Evolutionary conservation across 2,113 vertebrate species (phyloP).

Genomic region (Ctenomys sociabilis): DNA sequence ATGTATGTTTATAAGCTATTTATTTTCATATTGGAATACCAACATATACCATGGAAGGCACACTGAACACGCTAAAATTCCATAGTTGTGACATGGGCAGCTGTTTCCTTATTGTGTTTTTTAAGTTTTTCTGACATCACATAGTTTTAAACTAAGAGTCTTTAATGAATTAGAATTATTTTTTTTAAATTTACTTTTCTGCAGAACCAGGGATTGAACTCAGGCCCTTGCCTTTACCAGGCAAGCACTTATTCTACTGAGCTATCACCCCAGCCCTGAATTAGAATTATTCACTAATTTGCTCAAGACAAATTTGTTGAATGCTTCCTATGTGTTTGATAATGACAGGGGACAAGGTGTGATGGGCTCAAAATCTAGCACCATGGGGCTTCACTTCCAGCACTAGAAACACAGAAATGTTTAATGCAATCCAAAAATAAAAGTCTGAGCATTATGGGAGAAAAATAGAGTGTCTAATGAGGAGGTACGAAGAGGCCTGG

Average conservation of each 20-base stretch:
- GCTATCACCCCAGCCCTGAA: too few species aligned
- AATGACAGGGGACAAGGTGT: too few species aligned
- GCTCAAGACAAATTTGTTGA: not conserved
- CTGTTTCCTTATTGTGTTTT: constrained; percentile 2
- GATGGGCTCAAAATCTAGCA: not conserved
- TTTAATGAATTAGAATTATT: not conserved
- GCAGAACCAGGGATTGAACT: too few species aligned
- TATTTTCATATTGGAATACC: constrained; percentile 10
- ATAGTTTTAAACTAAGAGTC: not conserved
- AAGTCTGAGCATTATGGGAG: not conserved
- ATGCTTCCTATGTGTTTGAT: not conserved
- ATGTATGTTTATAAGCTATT: not conserved
- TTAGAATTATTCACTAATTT: constrained; percentile 19
- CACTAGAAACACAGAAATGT: not conserved
- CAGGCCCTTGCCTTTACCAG: too few species aligned
- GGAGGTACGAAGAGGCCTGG: not conserved
- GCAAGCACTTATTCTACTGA: too few species aligned
- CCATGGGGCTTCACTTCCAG: not conserved
- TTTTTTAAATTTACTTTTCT: too few species aligned
- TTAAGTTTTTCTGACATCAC: not conserved
- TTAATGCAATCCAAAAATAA: not conserved
- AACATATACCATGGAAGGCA: constrained; percentile 31
- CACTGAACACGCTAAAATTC: not conserved
- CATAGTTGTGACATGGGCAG: not conserved
- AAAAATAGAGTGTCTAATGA: not conserved